These are phyloP conservation scores for Hoplodrina blanda DNA, from an alignment of 2,888 invertebrate species.

Conservation along the genomic window DNA sequence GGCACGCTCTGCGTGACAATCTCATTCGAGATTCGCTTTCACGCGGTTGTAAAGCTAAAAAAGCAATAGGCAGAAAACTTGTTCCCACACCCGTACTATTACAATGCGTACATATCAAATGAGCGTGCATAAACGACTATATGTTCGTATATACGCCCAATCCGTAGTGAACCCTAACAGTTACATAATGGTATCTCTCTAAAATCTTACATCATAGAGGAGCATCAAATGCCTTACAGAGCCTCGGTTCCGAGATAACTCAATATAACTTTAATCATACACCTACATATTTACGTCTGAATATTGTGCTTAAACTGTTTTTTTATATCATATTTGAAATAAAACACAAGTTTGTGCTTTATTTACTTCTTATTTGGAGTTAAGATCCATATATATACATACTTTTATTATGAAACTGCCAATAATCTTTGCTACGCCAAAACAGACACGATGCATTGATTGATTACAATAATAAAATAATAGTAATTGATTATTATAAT, in stretches of 20 bases:
- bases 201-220: constrained; percentile 49
- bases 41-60: no score
- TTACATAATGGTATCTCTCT: constrained; percentile 19
- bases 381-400: constrained; percentile 8
- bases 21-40: no score
- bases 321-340: neutral
- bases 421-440: neutral
- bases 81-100: no score
- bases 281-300: neutral
- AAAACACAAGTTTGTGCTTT: constrained; percentile 29
- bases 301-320: constrained; percentile 9
- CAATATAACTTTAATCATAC: constrained; percentile 7
- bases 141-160: neutral
- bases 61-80: no score
- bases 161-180: constrained; percentile 3
- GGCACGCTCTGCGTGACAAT: no score
- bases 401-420: constrained; percentile 4
- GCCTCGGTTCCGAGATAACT: constrained; percentile 22
- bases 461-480: neutral
- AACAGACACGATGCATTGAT: constrained; percentile 3
- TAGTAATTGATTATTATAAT: no score
- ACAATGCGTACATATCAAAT: neutral
- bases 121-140: neutral
- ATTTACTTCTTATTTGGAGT: constrained; percentile 1
- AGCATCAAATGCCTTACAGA: constrained; percentile 44